Percentiles rank a stretch among this genome's conserved stretches.
phyloP scores from a whole-genome alignment of 2,797 vertebrate species.

The Fringilla coelebs region DNA sequence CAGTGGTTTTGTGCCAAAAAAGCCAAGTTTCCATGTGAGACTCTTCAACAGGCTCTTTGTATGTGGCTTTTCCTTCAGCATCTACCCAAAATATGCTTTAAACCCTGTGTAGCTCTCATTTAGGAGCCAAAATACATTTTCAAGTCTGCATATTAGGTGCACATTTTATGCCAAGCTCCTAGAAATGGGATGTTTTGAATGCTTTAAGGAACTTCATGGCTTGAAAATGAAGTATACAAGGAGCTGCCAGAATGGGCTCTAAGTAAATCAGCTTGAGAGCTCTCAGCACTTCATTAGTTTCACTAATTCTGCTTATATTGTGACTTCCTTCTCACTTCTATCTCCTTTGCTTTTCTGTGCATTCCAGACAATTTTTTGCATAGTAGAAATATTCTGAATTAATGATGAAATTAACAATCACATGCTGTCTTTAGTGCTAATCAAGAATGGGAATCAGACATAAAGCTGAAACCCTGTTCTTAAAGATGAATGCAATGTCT shows the following conservation, averaged over 20 bases:
- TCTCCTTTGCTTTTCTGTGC: neutral
- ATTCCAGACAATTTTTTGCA: neutral
- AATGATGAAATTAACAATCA: neutral
- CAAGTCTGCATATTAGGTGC: neutral
- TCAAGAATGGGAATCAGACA: neutral
- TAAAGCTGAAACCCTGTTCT: neutral
- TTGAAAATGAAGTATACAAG: neutral
- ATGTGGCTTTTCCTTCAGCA: neutral
- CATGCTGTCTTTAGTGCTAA: neutral
- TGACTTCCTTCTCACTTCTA: neutral
- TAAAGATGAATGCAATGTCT: neutral
- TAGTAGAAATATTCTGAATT: neutral
- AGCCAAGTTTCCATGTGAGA: neutral
- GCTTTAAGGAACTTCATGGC: neutral
- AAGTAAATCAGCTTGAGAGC: neutral
- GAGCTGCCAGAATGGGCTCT: neutral
- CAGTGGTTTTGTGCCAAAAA: neutral
- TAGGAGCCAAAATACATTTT: neutral
- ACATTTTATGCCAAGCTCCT: neutral
- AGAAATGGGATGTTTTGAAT: neutral
- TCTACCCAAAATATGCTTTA: neutral
- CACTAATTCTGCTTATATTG: neutral
- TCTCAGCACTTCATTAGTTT: neutral
- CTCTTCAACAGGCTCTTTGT: neutral
- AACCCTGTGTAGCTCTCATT: neutral